Conservation (phyloP, 2,888 invertebrate genomes). For the Tenthredo notha region DNA sequence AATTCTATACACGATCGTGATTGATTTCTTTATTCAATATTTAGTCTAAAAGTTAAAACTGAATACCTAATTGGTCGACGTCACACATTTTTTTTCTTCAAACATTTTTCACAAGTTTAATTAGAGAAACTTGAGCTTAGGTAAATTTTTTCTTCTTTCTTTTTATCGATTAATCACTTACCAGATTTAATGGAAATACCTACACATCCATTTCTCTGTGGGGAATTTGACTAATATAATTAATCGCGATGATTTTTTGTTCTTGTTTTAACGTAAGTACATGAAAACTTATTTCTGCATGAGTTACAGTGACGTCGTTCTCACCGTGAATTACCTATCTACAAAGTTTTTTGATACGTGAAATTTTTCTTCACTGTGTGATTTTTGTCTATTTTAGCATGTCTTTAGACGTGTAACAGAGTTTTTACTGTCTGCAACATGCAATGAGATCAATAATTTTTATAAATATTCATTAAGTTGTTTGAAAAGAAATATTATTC, state of each 20-base stretch:
- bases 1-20: neutral
- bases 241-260: neutral
- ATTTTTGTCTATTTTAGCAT: constrained; percentile 59
- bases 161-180: constrained; percentile 21
- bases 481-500: constrained; percentile 47
- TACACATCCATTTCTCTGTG: neutral
- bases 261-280: neutral
- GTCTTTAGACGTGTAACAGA: constrained; percentile 63
- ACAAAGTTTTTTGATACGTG: neutral
- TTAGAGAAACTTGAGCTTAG: neutral
- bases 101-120: neutral
- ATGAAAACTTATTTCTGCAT: constrained; percentile 27
- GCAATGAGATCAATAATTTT: neutral
- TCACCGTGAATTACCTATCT: neutral
- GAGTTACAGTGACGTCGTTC: constrained; percentile 17
- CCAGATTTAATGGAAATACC: constrained; percentile 5
- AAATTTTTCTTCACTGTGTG: neutral
- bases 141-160: neutral
- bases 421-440: constrained; percentile 73
- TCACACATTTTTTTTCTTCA: neutral
- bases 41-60: neutral
- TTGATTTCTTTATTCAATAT: constrained; percentile 47
- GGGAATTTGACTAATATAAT: neutral
- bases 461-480: neutral
- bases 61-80: neutral